These are phyloP conservation scores for Astropecten irregularis DNA, from an alignment of 53 echinoderm and acorn worm species.

Conservation along the genomic window DNA sequence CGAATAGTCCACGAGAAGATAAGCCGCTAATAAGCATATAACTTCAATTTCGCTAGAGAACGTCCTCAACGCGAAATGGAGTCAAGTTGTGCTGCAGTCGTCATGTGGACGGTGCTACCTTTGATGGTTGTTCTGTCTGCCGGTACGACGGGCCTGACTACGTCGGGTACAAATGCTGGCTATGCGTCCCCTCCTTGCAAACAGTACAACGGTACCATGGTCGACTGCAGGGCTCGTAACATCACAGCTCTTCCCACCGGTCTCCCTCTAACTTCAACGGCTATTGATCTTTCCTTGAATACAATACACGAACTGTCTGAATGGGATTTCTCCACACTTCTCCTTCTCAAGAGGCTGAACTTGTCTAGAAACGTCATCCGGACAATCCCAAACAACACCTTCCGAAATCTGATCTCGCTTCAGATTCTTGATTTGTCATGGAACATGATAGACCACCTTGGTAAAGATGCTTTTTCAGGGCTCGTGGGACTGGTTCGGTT, in stretches of 20 bases:
- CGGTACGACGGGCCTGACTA: too few relatives aligned
- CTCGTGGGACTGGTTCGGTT: neutral
- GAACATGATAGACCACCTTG: constrained; percentile 7
- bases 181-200: constrained; percentile 5
- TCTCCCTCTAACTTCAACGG: neutral
- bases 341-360: neutral
- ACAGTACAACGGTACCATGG: neutral
- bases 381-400: neutral
- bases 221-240: constrained; percentile 28
- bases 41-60: too few relatives aligned
- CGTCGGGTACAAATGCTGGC: neutral
- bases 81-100: too few relatives aligned
- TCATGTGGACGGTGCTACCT: too few relatives aligned
- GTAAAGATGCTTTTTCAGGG: neutral
- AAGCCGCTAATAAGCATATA: too few relatives aligned
- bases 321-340: neutral
- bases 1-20: too few relatives aligned
- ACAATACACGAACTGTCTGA: neutral
- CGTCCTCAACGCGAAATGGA: too few relatives aligned
- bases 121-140: too few relatives aligned
- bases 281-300: constrained; percentile 1
- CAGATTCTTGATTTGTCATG: constrained; percentile 22
- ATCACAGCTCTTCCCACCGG: neutral
- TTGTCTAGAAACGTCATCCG: neutral
- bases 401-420: constrained; percentile 1